Base-by-base conservation (phyloP, 2,888 invertebrate genomes). In the Hypomecis atomaria region DNA sequence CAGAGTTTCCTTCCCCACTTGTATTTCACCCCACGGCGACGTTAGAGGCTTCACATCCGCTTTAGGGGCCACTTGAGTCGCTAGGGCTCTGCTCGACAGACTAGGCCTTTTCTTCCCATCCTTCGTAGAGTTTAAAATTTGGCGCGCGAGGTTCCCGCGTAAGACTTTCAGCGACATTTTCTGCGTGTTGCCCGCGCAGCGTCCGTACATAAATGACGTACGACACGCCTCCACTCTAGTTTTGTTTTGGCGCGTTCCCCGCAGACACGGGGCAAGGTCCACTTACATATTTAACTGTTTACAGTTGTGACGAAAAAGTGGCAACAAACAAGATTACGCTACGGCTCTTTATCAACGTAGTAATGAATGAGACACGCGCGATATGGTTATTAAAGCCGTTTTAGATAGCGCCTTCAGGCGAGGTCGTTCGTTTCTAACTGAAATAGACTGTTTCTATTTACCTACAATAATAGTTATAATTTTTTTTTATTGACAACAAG, bases 1-100 rank as follows among this genome's bases (percentile, higher is more conserved):
- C 61, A 95, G 79, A 56, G 94, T 92, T 78, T 93, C 91, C 52
- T 93, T 93, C 0, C 94, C 94, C 65, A 94, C 85, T 70, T 90
- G 84, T 36, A 94, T 89, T 71, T 93, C 90, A 69, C 94, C 94
- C 78, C 94, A 93, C 58, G 86, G 83, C 40, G 92, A 91, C 62
- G 76, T 83, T 71, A 91, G 76, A 70, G 73, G 76, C 71, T 90
- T 89, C 66, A 66, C 79, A 42, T 90, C 88, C 37, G 82, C 73
- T 49, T 81, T 83, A 10, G 87, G 80, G 10, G 85, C 88, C 42
- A 85, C 78, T 71, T 88, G 86, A 61, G 89, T 90, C 49, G 87
- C 83, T 50, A 87, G 75, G 68, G 75, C 72, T 72, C 90, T 86
- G 72, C 74, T 81, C 61, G 76, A 74, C 71, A 76, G 57, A 74